Evolutionary conservation across 2,113 vertebrate genomes (phyloP), one percentile per base, ranked within the genome.

Genomic region (Tricholaema leucomelas): DNA sequence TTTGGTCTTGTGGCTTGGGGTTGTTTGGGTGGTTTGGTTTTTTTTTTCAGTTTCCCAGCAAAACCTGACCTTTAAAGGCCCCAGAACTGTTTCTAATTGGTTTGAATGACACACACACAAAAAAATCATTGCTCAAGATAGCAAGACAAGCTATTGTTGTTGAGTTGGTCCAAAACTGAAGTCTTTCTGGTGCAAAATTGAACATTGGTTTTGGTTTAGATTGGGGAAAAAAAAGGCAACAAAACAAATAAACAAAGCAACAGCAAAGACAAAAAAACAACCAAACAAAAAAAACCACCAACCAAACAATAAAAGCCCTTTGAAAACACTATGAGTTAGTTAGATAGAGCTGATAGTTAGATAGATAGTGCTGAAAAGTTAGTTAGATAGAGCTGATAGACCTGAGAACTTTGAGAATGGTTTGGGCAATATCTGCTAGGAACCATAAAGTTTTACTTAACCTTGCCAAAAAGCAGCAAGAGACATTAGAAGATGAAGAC

Each of bases 21-120:
- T 19, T 46, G 42, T 73, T 33, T 4, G 12, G 0, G 0, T 3
- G 7, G 36, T 46, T 46, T 46, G 21, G 23, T 23, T 48, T 23
- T 50, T 48, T 48, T 48, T 50, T 50, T 24, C 56, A 56, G 12
- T 52, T 5, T n/a, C 24, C 13, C 24, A n/a, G 38, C 2, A 58
- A 72, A 88, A 72, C 9, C 8, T 48, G 16, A 52, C 9, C 5
- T 78, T 75, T 18, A 31, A 0, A 84, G 13, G 63, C 15, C 14
- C 8, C 10, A 52, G 69, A 52, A 5, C 8, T 30, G 12, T 9
- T 8, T 84, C 31, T 55, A 30, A 36, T 65, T 55, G 31, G 5
- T 31, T 54, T 91, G 27, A 50, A 24, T 24, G 6, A 50, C 3
- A 61, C 4, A 54, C 40, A 40, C 7, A 24, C 1, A 2, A 90